phyloP scores from a whole-genome alignment of 1,140 invertebrate genomes.

The Epicauta chinensis region DNA sequence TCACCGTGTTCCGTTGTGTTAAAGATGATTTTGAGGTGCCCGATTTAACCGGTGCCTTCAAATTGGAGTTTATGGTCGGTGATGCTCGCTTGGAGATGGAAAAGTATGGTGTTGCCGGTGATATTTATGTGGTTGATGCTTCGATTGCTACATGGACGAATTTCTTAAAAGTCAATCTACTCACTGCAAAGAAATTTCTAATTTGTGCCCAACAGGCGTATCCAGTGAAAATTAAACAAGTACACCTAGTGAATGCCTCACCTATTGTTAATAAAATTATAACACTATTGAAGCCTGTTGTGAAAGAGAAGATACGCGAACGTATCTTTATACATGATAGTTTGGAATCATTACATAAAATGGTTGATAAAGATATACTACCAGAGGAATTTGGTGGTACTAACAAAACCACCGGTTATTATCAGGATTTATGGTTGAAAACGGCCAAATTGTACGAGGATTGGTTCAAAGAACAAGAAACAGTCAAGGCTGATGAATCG shows the following conservation, averaged over 20 bases:
- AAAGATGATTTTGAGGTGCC: constrained; percentile 35
- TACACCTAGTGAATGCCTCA: constrained; percentile 76
- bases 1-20: no score
- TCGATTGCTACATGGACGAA: constrained; percentile 63
- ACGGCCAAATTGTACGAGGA: constrained; percentile 61
- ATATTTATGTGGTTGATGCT: constrained; percentile 74
- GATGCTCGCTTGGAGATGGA: constrained; percentile 71
- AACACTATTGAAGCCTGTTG: constrained; percentile 75
- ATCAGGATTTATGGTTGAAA: constrained; percentile 50
- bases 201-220: constrained; percentile 81
- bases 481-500: constrained; percentile 61
- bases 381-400: constrained; percentile 74
- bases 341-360: constrained; percentile 66
- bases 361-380: constrained; percentile 68
- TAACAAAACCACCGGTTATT: background rate
- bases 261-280: constrained; percentile 74
- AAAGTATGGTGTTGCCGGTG: constrained; percentile 67
- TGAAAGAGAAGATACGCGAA: constrained; percentile 79
- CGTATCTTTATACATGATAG: constrained; percentile 71
- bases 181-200: constrained; percentile 72
- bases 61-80: constrained; percentile 73
- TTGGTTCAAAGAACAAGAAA: constrained; percentile 66
- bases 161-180: constrained; percentile 69
- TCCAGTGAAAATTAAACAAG: constrained; percentile 76
- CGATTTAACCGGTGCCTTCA: constrained; percentile 55